Percentiles rank a stretch among this genome's conserved stretches.
Conservation (phyloP, 2,888 invertebrate species). For the Exocentrus adspersus region DNA sequence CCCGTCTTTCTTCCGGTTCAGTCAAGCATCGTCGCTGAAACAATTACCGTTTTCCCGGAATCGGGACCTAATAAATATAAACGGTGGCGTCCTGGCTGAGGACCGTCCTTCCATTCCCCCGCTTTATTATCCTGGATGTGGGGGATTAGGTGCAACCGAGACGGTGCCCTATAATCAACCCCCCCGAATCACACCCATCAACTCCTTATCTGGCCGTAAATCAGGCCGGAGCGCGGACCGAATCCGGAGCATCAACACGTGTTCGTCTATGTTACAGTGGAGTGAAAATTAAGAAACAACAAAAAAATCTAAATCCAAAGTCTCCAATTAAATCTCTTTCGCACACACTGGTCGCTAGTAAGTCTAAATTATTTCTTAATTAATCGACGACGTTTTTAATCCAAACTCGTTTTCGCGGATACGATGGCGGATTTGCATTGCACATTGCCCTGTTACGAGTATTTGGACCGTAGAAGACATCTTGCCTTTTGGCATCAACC, state of each 20-base stretch:
- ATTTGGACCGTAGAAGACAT: neutral
- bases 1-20: neutral
- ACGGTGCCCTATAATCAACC: constrained; percentile 40
- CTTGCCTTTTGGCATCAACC: neutral
- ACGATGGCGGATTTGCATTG: neutral
- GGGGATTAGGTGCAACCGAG: constrained; percentile 39
- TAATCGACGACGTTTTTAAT: neutral
- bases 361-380: neutral
- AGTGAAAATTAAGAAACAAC: too few relatives aligned
- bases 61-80: constrained; percentile 1
- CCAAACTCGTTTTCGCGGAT: neutral
- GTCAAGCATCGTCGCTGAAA: neutral
- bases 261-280: constrained; percentile 9
- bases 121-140: constrained; percentile 18
- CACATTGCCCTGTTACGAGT: neutral
- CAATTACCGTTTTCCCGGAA: neutral
- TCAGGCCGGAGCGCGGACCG: constrained; percentile 26
- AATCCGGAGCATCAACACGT: constrained; percentile 15
- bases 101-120: neutral
- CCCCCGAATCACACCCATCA: constrained; percentile 39
- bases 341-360: too few relatives aligned
- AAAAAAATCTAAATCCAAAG: too few relatives aligned
- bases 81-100: neutral
- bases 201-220: constrained; percentile 32
- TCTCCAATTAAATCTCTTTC: too few relatives aligned